A percentile compares a stretch with the other conserved stretches of the same genome.
These are phyloP conservation scores for Catharus fuscescens DNA, from an alignment of 2,113 vertebrate species.

Conservation along the genomic window DNA sequence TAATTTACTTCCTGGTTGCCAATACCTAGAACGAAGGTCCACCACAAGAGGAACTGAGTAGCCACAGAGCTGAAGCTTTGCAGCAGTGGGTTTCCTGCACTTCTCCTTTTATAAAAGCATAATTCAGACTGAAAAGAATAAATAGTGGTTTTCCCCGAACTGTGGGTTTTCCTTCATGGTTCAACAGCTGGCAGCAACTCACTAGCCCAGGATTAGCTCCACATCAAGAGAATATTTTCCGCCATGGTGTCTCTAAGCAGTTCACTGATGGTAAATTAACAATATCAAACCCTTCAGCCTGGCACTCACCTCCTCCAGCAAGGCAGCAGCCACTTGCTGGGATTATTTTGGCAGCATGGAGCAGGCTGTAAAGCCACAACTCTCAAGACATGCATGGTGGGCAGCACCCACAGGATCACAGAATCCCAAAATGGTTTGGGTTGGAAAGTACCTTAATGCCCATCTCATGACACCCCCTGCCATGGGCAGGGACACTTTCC, in stretches of 20 bases:
- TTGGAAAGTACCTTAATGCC: neutral
- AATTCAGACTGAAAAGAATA: neutral
- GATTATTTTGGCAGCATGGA: rapidly evolving
- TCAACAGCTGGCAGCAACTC: neutral
- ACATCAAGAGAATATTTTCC: neutral
- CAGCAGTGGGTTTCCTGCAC: neutral
- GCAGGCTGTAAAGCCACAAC: neutral
- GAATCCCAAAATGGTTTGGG: neutral
- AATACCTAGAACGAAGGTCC: neutral
- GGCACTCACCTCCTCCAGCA: no score
- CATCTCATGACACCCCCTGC: neutral
- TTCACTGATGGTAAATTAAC: rapidly evolving
- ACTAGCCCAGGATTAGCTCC: rapidly evolving
- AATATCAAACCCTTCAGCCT: neutral
- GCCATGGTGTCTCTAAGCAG: rapidly evolving
- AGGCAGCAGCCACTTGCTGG: rapidly evolving
- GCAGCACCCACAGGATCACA: neutral
- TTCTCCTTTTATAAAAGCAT: neutral
- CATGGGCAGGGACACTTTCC: neutral
- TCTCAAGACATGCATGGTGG: neutral
- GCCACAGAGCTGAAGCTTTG: neutral
- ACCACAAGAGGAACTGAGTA: neutral
- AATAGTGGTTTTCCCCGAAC: neutral
- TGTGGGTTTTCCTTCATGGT: rapidly evolving
- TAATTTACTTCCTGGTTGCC: neutral